Evolutionary conservation across 2,888 invertebrate species (phyloP).

Genomic region (Taphrorychus bicolor): DNA sequence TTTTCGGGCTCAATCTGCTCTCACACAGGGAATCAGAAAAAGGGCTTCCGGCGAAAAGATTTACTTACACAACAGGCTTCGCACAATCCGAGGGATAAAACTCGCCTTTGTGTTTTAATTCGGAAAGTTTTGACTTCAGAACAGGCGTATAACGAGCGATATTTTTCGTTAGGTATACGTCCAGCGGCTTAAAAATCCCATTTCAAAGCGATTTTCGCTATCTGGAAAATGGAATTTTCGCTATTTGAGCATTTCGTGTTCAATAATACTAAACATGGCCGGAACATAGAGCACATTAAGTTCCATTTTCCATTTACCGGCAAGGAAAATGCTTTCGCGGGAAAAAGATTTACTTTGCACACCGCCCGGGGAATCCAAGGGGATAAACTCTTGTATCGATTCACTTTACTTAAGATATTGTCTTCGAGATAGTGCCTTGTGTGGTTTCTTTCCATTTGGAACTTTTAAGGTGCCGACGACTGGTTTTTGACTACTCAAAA

Average conservation of each 20-base stretch:
- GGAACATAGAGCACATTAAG: background rate
- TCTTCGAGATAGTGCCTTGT: slow-evolving; percentile 19
- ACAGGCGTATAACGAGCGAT: too few species aligned
- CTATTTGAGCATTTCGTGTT: background rate
- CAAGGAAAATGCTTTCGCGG: slow-evolving; percentile 14
- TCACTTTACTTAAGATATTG: slow-evolving; percentile 20
- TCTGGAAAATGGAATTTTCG: background rate
- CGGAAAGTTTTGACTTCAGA: background rate
- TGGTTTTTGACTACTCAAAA: background rate
- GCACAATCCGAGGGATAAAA: background rate
- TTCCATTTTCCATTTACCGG: slow-evolving; percentile 16
- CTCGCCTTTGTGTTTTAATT: background rate
- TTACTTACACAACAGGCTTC: slow-evolving; percentile 5
- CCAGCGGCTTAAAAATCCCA: background rate
- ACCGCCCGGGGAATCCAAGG: slow-evolving; percentile 6
- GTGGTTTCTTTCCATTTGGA: background rate
- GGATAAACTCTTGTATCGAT: slow-evolving; percentile 26
- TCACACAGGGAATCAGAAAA: slow-evolving; percentile 1
- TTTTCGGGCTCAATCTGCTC: slow-evolving; percentile 6
- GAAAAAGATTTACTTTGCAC: slow-evolving; percentile 25
- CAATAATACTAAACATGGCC: background rate
- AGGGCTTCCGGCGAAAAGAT: slow-evolving; percentile 22
- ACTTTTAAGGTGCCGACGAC: background rate
- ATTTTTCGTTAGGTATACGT: background rate
- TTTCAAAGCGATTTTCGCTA: background rate